Evolutionary conservation across 1,140 invertebrate species (phyloP).

Genomic region (Drosophila subpulchrella): DNA sequence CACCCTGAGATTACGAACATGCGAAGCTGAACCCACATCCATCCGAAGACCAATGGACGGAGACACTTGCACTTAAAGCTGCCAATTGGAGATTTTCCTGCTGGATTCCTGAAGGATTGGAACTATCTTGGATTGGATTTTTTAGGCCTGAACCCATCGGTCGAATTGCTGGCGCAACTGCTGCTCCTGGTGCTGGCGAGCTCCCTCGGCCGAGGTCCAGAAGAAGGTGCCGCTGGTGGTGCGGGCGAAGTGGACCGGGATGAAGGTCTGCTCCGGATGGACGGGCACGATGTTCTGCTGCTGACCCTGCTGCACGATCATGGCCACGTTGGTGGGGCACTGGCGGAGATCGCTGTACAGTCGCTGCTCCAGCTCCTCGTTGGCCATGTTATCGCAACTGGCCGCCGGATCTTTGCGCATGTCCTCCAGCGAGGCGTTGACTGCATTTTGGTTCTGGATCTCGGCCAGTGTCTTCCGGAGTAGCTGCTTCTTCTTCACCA

Average conservation of each 20-base stretch:
- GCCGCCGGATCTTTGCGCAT: conserved; percentile 81
- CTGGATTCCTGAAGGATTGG: conserved; percentile 1
- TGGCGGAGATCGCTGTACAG: conserved; percentile 87
- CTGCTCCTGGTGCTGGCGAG: conserved; percentile 82
- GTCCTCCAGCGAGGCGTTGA: conserved; percentile 85
- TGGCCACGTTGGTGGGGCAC: conserved; percentile 86
- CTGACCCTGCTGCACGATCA: conserved; percentile 87
- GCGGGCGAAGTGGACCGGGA: conserved; percentile 87
- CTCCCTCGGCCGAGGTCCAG: conserved; percentile 86
- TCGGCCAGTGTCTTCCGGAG: conserved; percentile 84
- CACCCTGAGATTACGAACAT: conserved; percentile 83
- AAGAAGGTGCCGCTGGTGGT: conserved; percentile 89
- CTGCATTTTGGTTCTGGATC: conserved; percentile 73
- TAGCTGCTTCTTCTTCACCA: conserved; percentile 85
- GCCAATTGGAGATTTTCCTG: conserved; percentile 74
- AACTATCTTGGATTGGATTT: conserved; percentile 16
- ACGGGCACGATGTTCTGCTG: conserved; percentile 86
- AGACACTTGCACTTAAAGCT: conserved; percentile 86
- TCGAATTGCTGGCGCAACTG: conserved; percentile 85
- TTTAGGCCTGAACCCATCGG: conserved; percentile 88
- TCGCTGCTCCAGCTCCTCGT: conserved; percentile 87
- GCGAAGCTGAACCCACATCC: conserved; percentile 47
- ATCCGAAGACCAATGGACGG: conserved; percentile 42
- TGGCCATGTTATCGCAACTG: conserved; percentile 86
- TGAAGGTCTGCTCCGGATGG: conserved; percentile 86